Evolutionary conservation across 2,113 vertebrate species (phyloP), one percentile per base, ranked within the genome.

Genomic region (Athene noctua): DNA sequence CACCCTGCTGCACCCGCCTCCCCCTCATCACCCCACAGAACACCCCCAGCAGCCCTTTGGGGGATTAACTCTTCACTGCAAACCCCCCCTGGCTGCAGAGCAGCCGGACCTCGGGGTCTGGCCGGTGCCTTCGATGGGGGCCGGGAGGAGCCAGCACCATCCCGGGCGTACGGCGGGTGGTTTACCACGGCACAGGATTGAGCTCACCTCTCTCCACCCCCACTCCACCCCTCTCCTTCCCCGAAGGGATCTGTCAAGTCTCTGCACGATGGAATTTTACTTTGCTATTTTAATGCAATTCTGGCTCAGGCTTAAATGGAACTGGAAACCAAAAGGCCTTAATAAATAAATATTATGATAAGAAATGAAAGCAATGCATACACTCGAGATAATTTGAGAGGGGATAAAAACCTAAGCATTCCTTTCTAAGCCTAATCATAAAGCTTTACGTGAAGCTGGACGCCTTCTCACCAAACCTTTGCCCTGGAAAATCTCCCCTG

Each of bases 291-390:
- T 98, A 98, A 98, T 98, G 98, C 96, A 98, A 97, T 98, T 98
- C 97, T 98, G 98, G 98, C 97, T 98, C 98, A 79, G 97, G 98
- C 98, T 98, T 98, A 97, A 98, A 98, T 98, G 98, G 98, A 98
- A 98, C 96, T 98, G 97, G 98, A 98, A 98, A 98, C 97, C 97
- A 90, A 84, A 97, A 95, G 97, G 97, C 96, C 96, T 98, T 98
- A 98, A 98, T 98, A 98, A 98, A 98, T 98, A 98, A 98, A 98
- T 98, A 98, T 98, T 98, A 98, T 98, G 98, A 98, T 98, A 98
- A 98, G 98, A 98, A 98, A 98, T 97, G 98, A 98, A 98, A 98
- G 97, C 97, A 98, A 97, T 97, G 97, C 97, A 96, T 97, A 96
- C 94, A 97, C 93, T 95, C 95, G 95, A 98, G 97, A 96, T 97